Percentiles rank a stretch among this genome's conserved stretches.
Evolutionary conservation across 1,140 invertebrate species (phyloP).

Genomic region (Zaprionus tsacasi): DNA sequence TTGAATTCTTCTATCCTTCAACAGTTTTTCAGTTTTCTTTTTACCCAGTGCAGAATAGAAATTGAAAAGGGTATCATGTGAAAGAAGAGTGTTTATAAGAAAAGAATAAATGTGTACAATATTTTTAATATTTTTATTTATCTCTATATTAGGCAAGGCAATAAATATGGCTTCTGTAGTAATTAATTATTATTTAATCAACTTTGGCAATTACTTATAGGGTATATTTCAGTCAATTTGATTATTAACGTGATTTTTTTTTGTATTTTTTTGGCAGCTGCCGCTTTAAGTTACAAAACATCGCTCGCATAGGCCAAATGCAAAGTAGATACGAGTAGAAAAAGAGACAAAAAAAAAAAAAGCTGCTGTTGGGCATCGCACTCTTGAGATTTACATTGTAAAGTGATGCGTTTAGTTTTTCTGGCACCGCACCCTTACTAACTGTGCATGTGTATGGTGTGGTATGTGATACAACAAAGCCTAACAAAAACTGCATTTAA

Average conservation of each 20-base stretch:
- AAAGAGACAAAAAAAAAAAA: slow-evolving; percentile 55
- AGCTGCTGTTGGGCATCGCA: slow-evolving; percentile 67
- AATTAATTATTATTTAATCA: background rate
- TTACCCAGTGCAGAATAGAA: background rate
- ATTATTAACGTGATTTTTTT: slow-evolving; percentile 28
- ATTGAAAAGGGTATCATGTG: background rate
- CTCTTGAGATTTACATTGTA: slow-evolving; percentile 83
- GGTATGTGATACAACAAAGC: slow-evolving; percentile 23
- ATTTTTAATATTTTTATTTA: background rate
- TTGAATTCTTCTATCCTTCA: slow-evolving; percentile 13
- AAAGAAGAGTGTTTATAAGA: background rate
- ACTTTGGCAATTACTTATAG: background rate
- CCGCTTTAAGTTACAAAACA: slow-evolving; percentile 64
- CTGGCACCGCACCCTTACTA: slow-evolving; percentile 1
- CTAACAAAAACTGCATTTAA: slow-evolving; percentile 77
- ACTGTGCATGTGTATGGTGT: slow-evolving; percentile 5
- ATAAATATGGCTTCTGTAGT: no score
- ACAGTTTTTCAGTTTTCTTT: slow-evolving; percentile 3
- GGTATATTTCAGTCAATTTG: background rate
- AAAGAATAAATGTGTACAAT: background rate
- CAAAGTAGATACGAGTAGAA: slow-evolving; percentile 44
- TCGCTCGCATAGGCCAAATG: slow-evolving; percentile 51
- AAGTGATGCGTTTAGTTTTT: slow-evolving; percentile 66
- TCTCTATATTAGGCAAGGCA: no score
- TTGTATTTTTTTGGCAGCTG: slow-evolving; percentile 58